Evolutionary conservation across 2,113 vertebrate genomes (phyloP).

Genomic region (Sminthopsis crassicaudata): DNA sequence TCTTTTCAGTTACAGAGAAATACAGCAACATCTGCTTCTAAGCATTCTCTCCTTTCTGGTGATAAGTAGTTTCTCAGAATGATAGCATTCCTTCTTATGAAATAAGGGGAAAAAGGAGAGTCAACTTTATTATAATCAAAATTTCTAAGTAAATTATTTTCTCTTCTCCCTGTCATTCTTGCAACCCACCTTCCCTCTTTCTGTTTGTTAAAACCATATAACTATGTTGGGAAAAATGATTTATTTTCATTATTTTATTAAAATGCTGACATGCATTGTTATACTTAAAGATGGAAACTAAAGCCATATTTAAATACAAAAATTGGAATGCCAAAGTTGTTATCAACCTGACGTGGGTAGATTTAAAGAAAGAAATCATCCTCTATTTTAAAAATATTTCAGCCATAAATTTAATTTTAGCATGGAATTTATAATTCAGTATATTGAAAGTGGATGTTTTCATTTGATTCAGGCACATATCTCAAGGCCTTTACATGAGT

Average conservation of each 20-base stretch:
- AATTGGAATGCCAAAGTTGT: background rate
- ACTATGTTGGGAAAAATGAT: background rate
- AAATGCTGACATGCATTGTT: background rate
- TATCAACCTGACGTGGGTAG: background rate
- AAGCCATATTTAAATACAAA: background rate
- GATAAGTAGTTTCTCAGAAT: background rate
- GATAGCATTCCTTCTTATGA: background rate
- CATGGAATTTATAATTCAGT: background rate
- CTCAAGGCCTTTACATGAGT: background rate
- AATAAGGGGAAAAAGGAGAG: background rate
- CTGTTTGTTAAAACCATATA: too few species aligned
- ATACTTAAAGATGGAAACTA: background rate
- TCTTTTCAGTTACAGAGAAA: slow-evolving; percentile 15
- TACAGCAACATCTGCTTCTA: background rate
- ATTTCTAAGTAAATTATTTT: too few species aligned
- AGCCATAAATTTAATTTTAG: background rate
- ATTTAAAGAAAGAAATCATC: background rate
- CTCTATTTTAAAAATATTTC: slow-evolving; percentile 7
- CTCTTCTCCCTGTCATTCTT: too few species aligned
- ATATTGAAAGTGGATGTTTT: background rate
- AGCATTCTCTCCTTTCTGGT: background rate
- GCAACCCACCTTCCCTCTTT: too few species aligned
- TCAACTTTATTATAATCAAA: too few species aligned
- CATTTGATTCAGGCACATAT: background rate
- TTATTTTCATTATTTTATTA: background rate